Conservation (phyloP, 1,140 invertebrate species). For the Pectinophora gossypiella region DNA sequence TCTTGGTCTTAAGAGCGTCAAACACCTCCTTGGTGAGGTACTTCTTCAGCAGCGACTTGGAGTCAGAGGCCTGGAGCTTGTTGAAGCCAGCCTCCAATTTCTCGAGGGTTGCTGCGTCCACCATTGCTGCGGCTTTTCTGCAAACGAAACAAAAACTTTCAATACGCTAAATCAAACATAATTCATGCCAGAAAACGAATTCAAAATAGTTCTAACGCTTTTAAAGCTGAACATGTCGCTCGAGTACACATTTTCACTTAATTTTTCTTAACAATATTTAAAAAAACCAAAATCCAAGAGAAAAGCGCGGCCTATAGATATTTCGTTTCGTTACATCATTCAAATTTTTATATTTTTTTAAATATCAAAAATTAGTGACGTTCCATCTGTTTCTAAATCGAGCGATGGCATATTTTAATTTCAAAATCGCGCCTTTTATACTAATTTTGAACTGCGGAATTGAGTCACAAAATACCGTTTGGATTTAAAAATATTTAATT, state of each 20-base stretch:
- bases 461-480: too few relatives aligned
- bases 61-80: slow-evolving; percentile 91
- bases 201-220: slow-evolving; percentile 50
- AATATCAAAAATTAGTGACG: slow-evolving; percentile 42
- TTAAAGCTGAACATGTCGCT: slow-evolving; percentile 63
- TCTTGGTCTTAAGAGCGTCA: slow-evolving; percentile 92
- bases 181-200: too few relatives aligned
- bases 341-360: slow-evolving; percentile 10
- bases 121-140: slow-evolving; percentile 86
- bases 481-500: too few relatives aligned
- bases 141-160: slow-evolving; percentile 51
- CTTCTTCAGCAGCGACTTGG: slow-evolving; percentile 96
- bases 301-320: slow-evolving; percentile 4
- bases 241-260: slow-evolving; percentile 61
- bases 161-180: slow-evolving; percentile 1
- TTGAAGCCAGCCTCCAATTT: slow-evolving; percentile 93
- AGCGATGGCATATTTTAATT: too few relatives aligned
- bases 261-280: slow-evolving; percentile 9
- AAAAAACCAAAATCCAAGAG: slow-evolving; percentile 8
- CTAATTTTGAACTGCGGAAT: too few relatives aligned
- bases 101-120: slow-evolving; percentile 90
- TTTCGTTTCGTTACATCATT: background rate
- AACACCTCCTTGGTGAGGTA: slow-evolving; percentile 93
- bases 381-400: slow-evolving; percentile 31
- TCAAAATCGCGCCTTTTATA: too few relatives aligned